Base-by-base conservation (phyloP, 1,140 invertebrate species). In the Eumeta japonica region DNA sequence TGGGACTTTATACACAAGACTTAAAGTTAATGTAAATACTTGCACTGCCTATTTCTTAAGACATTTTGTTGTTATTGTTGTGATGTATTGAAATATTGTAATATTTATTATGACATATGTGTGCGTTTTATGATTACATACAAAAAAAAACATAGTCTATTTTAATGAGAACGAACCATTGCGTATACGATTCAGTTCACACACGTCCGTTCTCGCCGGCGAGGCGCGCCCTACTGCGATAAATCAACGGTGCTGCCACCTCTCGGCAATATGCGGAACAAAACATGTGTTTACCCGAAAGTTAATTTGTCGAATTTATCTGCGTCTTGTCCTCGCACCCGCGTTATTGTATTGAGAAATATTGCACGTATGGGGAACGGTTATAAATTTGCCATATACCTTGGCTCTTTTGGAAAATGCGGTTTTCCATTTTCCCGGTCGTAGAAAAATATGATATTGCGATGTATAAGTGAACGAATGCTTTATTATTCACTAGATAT, bases 291-390 rank as follows among this genome's bases (percentile, higher is more conserved):
- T 68, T 67, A 63, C 64, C 50, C 49, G 52, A 57, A 51, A 68
- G 64, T 68, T 72, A 72, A 72, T 72, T 72, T 72, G 67, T 62
- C 55, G 59, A 63, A 68, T 68, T 64, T 65, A 66, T 68, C 64
- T 66, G 49, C 50, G 48, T n/a, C n/a, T 46, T 62, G 59, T 66
- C 55, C 62, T 44, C 45, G 51, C n/a, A n/a, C 20, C n/a, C 20
- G 20, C 20, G 48, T 52, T 59, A 52, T 53, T 51, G 49, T 62
- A 68, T 66, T 66, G 60, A 66, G 63, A 66, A 64, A 61, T 71
- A 67, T 67, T 55, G 55, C 59, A 5, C n/a, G n/a, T n/a, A n/a
- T n/a, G n/a, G n/a, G n/a, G n/a, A n/a, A n/a, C n/a, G n/a, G n/a
- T n/a, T n/a, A n/a, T n/a, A n/a, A n/a, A n/a, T n/a, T n/a, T n/a